Conservation (phyloP, 2,797 vertebrate genomes). For the Pangasius krempfi region DNA sequence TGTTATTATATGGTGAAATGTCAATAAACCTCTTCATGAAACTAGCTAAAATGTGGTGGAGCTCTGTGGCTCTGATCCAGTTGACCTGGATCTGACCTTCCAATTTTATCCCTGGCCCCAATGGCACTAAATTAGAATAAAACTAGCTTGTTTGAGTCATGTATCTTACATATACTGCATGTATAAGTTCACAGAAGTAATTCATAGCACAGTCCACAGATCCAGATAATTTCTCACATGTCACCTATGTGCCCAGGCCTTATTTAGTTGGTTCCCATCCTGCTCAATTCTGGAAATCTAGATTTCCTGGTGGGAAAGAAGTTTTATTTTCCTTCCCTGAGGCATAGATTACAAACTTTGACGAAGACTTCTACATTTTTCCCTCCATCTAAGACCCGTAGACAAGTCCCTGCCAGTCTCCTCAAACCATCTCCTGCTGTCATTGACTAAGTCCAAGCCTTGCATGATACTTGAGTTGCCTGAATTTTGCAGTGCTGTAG, state of each 20-base stretch:
- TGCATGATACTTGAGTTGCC: neutral
- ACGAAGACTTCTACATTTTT: neutral
- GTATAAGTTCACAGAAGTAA: neutral
- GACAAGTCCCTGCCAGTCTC: neutral
- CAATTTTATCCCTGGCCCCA: neutral
- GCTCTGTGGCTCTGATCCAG: neutral
- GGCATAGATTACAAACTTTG: constrained; percentile 11
- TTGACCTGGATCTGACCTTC: neutral
- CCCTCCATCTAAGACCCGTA: neutral
- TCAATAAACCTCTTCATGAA: neutral
- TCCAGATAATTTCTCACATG: too few relatives aligned
- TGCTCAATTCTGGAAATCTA: neutral
- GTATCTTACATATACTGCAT: neutral
- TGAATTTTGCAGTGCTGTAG: neutral
- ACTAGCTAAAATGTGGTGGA: neutral
- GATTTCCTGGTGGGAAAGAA: neutral
- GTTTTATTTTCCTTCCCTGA: neutral
- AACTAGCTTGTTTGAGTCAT: neutral
- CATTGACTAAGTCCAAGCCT: neutral
- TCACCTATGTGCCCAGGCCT: neutral
- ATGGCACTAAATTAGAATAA: neutral
- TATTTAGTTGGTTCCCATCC: neutral
- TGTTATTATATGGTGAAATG: neutral
- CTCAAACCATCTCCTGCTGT: neutral
- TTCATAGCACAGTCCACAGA: neutral